phyloP scores from a whole-genome alignment of 2,113 vertebrate species.

The Gopherus evgoodei region DNA sequence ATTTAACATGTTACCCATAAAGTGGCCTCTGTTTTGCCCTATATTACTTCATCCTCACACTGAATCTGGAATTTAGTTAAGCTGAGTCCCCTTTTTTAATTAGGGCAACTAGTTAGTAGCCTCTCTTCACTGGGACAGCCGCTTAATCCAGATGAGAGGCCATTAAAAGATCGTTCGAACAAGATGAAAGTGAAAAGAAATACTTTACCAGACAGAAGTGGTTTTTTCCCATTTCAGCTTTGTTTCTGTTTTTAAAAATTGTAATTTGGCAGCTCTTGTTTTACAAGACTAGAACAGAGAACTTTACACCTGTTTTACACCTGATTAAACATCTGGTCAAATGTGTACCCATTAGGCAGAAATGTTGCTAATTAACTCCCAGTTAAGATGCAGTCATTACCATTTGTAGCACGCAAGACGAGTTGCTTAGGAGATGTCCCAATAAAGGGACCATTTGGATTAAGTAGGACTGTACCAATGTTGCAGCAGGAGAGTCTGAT shows the following conservation, averaged over 20 bases:
- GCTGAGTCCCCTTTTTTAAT: not conserved
- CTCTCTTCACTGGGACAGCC: not conserved
- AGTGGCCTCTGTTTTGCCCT: not conserved
- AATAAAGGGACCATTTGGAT: not conserved
- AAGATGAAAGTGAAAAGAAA: not conserved
- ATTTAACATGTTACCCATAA: not conserved
- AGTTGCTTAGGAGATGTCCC: not conserved
- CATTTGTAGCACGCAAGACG: not conserved
- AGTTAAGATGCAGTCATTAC: not conserved
- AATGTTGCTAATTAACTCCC: constrained; percentile 46
- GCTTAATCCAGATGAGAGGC: not conserved
- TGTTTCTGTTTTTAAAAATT: not conserved
- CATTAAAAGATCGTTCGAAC: not conserved
- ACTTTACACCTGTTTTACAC: not conserved
- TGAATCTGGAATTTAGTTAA: not conserved
- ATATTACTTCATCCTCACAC: not conserved
- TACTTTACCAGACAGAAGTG: not conserved
- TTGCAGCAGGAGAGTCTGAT: not conserved
- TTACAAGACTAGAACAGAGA: not conserved
- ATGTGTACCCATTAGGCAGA: not conserved
- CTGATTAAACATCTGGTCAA: constrained; percentile 16
- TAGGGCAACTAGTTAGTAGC: not conserved
- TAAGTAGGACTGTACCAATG: not conserved
- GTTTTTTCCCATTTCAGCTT: not conserved
- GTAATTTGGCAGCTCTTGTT: not conserved